These are phyloP conservation scores for Pedionomus torquatus DNA, from an alignment of 2,113 vertebrate species.

Conservation along the genomic window DNA sequence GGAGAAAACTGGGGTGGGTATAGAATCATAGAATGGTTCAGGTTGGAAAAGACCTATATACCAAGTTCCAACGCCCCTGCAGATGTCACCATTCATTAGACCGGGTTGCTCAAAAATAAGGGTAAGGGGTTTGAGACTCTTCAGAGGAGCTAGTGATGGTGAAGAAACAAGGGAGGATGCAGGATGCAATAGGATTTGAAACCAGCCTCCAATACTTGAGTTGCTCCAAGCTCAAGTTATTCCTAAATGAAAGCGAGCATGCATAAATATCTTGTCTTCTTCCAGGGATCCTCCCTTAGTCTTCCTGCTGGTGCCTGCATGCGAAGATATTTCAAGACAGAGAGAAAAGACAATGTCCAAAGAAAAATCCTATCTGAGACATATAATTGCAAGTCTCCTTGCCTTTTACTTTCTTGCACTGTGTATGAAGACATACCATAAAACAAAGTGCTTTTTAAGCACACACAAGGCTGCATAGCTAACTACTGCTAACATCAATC, in stretches of 20 bases:
- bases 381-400: neutral
- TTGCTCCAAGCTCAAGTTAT: neutral
- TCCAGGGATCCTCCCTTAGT: neutral
- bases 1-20: neutral
- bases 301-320: neutral
- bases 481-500: slow-evolving; percentile 21
- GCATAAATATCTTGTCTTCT: neutral
- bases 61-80: no score
- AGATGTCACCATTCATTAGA: no score
- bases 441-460: neutral
- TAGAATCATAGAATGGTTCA: no score
- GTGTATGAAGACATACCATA: neutral
- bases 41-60: no score
- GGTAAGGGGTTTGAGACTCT: neutral
- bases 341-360: neutral
- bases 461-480: neutral
- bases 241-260: neutral
- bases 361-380: neutral
- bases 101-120: no score
- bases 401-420: neutral
- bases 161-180: neutral
- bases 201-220: neutral
- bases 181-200: neutral
- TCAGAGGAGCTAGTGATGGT: neutral
- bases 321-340: neutral